These are phyloP conservation scores for Apostichopus parvimensis DNA, from an alignment of 35 echinoderm and acorn worm species.

Conservation along the genomic window DNA sequence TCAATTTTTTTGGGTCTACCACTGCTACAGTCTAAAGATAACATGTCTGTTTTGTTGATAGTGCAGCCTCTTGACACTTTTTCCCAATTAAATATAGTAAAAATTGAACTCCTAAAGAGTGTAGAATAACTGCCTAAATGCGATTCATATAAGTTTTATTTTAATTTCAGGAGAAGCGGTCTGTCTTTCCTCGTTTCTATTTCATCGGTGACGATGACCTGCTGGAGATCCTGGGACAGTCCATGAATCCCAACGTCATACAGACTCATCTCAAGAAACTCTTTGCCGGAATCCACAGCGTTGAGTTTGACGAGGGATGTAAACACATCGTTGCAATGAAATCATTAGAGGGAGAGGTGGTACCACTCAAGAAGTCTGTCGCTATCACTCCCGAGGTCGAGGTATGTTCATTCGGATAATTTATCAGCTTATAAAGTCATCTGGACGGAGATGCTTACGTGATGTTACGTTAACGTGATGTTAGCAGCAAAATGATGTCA, in stretches of 20 bases:
- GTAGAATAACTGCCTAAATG: no score
- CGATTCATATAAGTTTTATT: no score
- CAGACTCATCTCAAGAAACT: slow-evolving; percentile 98
- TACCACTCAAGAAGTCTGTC: slow-evolving; percentile 85
- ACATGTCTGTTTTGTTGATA: no score
- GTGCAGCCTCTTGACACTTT: no score
- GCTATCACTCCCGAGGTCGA: slow-evolving; percentile 92
- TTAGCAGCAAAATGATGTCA: no score
- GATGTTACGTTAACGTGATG: no score
- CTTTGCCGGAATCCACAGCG: slow-evolving; percentile 98
- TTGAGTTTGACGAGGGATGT: slow-evolving; percentile 92
- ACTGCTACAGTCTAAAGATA: no score
- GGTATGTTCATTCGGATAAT: slow-evolving; percentile 31
- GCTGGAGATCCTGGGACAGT: slow-evolving; percentile 97
- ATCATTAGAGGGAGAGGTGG: slow-evolving; percentile 95
- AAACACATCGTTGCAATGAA: slow-evolving; percentile 98
- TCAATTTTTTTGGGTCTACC: no score
- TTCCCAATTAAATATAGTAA: no score
- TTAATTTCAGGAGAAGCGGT: slow-evolving; percentile 87
- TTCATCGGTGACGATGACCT: slow-evolving; percentile 99
- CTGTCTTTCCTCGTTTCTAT: slow-evolving; percentile 94
- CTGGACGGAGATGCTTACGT: no score
- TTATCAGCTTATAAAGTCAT: no score
- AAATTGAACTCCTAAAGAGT: no score
- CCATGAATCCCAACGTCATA: slow-evolving; percentile 91